These are phyloP conservation scores for Onychorhynchus coronatus DNA, from an alignment of 2,113 vertebrate species.

Conservation along the genomic window DNA sequence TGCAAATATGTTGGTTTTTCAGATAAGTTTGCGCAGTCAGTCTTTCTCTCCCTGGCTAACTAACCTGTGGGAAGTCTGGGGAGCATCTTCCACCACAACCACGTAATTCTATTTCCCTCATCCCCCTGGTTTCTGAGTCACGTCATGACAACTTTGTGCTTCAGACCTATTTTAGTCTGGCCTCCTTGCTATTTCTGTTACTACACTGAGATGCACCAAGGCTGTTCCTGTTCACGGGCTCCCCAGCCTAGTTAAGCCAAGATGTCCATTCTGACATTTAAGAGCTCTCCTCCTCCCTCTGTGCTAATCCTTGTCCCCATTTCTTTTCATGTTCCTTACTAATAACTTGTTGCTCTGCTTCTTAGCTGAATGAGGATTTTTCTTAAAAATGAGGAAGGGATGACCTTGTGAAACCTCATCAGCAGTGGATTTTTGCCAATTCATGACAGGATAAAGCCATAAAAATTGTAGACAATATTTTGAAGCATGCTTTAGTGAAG, in stretches of 20 bases:
- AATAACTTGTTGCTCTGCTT: neutral
- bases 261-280: neutral
- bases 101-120: neutral
- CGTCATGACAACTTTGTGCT: neutral
- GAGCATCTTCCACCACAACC: neutral
- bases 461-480: neutral
- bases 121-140: neutral
- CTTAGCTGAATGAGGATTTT: neutral
- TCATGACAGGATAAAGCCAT: neutral
- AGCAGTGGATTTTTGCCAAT: neutral
- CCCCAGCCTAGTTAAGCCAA: neutral
- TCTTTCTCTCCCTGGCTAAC: neutral
- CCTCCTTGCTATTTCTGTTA: neutral
- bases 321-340: neutral
- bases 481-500: neutral
- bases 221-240: neutral
- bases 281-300: neutral
- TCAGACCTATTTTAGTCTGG: neutral
- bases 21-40: neutral
- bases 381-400: neutral
- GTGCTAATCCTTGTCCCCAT: neutral
- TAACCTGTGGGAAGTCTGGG: neutral
- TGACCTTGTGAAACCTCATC: neutral
- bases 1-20: slow-evolving; percentile 17
- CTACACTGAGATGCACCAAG: neutral